phyloP scores from a whole-genome alignment of 1,140 invertebrate genomes.

The Cecropterus lyciades region DNA sequence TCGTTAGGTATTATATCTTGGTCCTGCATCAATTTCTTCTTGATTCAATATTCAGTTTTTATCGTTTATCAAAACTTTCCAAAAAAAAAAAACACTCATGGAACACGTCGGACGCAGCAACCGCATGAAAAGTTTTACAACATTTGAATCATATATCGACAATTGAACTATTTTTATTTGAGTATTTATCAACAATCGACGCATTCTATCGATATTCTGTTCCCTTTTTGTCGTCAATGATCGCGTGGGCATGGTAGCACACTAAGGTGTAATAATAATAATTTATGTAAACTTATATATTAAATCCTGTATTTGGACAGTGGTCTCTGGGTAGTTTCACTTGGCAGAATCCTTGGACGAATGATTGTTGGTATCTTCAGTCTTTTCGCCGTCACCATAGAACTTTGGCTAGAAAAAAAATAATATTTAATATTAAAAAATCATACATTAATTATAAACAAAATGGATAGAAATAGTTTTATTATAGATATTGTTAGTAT shows the following conservation, averaged over 20 bases:
- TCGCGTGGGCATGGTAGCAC: not conserved
- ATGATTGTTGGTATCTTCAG: conserved; percentile 83
- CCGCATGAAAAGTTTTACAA: no score
- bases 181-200: not conserved
- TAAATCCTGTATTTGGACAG: conserved; percentile 49
- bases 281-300: conserved; percentile 48
- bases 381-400: conserved; percentile 87
- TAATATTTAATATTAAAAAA: no score
- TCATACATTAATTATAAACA: not conserved
- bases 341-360: conserved; percentile 78
- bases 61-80: no score
- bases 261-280: conserved; percentile 36
- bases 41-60: no score
- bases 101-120: no score
- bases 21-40: no score
- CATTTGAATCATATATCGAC: no score
- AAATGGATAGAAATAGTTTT: no score
- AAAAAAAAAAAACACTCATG: no score
- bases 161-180: no score
- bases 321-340: conserved; percentile 51
- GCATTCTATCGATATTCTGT: not conserved
- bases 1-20: not conserved
- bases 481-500: no score
- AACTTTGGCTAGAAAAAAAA: conserved; percentile 85
- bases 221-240: not conserved